These are phyloP conservation scores for Aythya baeri DNA, from an alignment of 2,113 vertebrate genomes.

Conservation along the genomic window DNA sequence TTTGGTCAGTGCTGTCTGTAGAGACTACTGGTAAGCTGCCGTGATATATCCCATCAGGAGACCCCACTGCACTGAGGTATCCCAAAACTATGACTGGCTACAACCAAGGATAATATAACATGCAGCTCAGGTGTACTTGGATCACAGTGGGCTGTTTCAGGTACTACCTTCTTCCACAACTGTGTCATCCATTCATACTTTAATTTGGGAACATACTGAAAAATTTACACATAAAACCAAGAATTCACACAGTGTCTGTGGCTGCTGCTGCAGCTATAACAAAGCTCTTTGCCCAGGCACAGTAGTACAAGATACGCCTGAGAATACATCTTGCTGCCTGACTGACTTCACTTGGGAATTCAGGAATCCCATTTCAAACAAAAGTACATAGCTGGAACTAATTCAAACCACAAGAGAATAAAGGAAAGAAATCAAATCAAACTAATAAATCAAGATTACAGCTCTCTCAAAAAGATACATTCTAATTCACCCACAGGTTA, in stretches of 20 bases:
- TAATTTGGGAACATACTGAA: background rate
- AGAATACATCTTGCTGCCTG: background rate
- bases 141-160: background rate
- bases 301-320: background rate
- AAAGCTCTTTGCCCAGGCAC: background rate
- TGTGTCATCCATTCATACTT: background rate
- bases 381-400: slow-evolving; percentile 47
- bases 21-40: background rate
- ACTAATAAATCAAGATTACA: slow-evolving; percentile 52
- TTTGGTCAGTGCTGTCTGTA: background rate
- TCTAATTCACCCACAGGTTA: slow-evolving; percentile 35
- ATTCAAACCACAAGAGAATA: slow-evolving; percentile 38
- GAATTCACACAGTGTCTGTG: background rate
- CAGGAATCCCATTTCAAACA: slow-evolving; percentile 34
- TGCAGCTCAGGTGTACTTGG: background rate
- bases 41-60: background rate
- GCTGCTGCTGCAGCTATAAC: background rate
- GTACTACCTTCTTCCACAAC: background rate
- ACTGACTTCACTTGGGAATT: slow-evolving; percentile 42
- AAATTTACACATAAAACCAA: background rate
- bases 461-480: background rate
- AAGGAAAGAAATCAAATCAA: slow-evolving; percentile 37
- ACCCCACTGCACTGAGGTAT: accelerated
- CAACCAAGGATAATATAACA: background rate
- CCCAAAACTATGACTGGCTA: background rate